phyloP scores from a whole-genome alignment of 2,888 invertebrate genomes.

The Tipula unca region DNA sequence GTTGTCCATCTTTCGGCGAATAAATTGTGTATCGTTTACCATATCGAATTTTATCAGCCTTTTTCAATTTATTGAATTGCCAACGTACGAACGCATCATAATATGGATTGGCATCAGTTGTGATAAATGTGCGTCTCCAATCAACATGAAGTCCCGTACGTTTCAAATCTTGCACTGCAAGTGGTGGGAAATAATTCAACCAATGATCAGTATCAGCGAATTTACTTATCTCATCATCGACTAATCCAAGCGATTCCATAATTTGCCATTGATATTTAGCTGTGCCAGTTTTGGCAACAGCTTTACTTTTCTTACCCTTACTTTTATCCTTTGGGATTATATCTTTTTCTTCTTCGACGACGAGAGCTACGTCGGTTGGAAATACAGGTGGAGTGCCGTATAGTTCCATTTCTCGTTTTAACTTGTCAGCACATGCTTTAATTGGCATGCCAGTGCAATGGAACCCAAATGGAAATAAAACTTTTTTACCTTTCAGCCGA shows the following conservation, averaged over 20 bases:
- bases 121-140: conserved; percentile 97
- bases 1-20: conserved; percentile 93
- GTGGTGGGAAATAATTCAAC: conserved; percentile 95
- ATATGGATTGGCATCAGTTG: conserved; percentile 95
- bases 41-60: conserved; percentile 84
- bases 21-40: conserved; percentile 96
- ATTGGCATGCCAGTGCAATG: conserved; percentile 99
- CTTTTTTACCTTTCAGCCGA: conserved; percentile 81
- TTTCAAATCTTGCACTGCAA: conserved; percentile 77
- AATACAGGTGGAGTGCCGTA: conserved; percentile 91
- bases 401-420: conserved; percentile 83
- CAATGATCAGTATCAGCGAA: conserved; percentile 89
- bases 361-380: conserved; percentile 50
- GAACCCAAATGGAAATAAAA: conserved; percentile 94
- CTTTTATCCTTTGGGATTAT: conserved; percentile 69
- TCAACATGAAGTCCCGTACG: conserved; percentile 91
- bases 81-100: conserved; percentile 96
- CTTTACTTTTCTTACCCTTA: conserved; percentile 94
- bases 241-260: conserved; percentile 85
- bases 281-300: conserved; percentile 78
- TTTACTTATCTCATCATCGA: conserved; percentile 82
- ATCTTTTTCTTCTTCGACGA: conserved; percentile 49
- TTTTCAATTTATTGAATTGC: conserved; percentile 85
- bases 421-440: conserved; percentile 96
- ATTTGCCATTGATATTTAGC: conserved; percentile 99